Evolutionary conservation across 2,888 invertebrate genomes (phyloP).

Genomic region (Heliconius erato): DNA sequence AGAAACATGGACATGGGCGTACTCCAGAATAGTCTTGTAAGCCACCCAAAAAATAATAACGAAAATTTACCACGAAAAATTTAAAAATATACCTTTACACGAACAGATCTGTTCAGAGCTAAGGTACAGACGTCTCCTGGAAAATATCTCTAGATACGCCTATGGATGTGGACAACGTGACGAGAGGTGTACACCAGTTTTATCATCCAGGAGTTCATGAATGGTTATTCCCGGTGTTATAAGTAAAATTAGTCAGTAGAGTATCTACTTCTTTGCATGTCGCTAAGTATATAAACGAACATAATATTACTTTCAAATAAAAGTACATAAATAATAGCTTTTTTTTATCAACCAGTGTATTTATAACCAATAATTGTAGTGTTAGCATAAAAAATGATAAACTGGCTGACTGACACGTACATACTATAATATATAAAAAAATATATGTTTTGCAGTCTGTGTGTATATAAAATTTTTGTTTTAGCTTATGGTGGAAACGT

Average conservation of each 20-base stretch:
- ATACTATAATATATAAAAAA: not conserved
- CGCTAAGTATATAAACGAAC: not conserved
- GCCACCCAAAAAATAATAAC: too few relatives aligned
- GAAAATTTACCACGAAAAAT: too few relatives aligned
- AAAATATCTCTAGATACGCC: too few relatives aligned
- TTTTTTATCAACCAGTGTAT: conserved; percentile 25
- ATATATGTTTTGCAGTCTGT: not conserved
- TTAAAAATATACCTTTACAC: too few relatives aligned
- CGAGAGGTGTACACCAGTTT: not conserved
- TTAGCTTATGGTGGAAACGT: not conserved
- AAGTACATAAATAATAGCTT: not conserved
- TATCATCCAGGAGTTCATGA: not conserved
- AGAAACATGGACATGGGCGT: too few relatives aligned
- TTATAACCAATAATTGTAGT: conserved; percentile 17
- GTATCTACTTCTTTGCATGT: not conserved
- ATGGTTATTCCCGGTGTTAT: not conserved
- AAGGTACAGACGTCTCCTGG: too few relatives aligned
- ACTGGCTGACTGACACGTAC: conserved; percentile 3
- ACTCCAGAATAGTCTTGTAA: too few relatives aligned
- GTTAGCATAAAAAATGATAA: conserved; percentile 4
- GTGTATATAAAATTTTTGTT: not conserved
- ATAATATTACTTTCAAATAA: conserved; percentile 18
- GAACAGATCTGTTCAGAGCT: too few relatives aligned
- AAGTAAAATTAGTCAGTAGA: too few relatives aligned
- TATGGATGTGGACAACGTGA: not conserved